Evolutionary conservation across 2,113 vertebrate genomes (phyloP), one percentile per base, ranked within the genome.

Genomic region (Paralichthys olivaceus): DNA sequence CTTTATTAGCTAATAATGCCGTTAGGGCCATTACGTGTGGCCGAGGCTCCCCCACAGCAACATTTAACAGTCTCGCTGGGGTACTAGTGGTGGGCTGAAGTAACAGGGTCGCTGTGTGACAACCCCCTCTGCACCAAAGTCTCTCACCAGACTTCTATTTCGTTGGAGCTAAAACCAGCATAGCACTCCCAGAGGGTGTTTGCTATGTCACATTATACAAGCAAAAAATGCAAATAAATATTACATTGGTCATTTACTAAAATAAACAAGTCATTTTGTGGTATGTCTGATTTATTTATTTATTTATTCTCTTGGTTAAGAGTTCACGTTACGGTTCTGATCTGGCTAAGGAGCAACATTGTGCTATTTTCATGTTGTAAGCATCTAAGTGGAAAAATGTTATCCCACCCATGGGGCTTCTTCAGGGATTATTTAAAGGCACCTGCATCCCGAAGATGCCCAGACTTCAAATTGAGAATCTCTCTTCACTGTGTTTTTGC

Each of bases 1-100:
- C 77, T 92, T 93, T 93, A 93, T 93, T 88, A 93, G 89, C 85
- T 92, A 92, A 93, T 93, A 92, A 93, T 83, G 73, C 84, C 69
- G 87, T 88, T 82, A 87, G 84, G 91, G 74, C 87, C 85, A 88
- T 92, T 91, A 91, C 92, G 83, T 43, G 65, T 87, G 83, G 89
- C 80, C 60, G 28, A 72, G 26, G 72, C 71, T 78, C 79, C 81
- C 87, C 79, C 81, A 69, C 71, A 83, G 90, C 84, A 83, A 84
- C 66, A 71, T 74, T 88, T 91, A 88, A 86, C 73, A 80, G 77
- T 72, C 85, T 87, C 81, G 51, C 68, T 56, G 68, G 69, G 89
- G 53, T 70, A 56, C 67, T 81, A 60, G 67, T 75, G 26, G 72
- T 81, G 79, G 71, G 80, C 84, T 82, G 64, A 90, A 88, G 80